Conservation (phyloP, 2,888 invertebrate species). For the Pycnomerus fuliginosus region DNA sequence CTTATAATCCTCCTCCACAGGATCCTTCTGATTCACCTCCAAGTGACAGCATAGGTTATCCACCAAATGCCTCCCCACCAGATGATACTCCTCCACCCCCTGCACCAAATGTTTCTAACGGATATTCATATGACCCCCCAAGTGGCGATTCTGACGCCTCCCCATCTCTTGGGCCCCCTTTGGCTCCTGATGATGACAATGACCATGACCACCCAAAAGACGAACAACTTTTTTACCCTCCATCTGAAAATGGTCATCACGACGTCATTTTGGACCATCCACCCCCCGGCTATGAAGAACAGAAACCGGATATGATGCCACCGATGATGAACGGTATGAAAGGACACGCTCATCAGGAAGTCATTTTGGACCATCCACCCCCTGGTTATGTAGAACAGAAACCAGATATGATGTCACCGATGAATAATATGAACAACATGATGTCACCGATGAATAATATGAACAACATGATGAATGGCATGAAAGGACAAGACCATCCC, state of each 20-base stretch:
- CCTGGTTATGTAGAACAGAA: conserved; percentile 36
- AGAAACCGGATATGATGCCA: conserved; percentile 21
- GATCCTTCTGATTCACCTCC: conserved; percentile 5
- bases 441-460: conserved; percentile 36
- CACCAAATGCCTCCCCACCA: conserved; percentile 31
- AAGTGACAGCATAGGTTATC: conserved; percentile 16
- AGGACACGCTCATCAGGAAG: no score
- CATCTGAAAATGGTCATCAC: conserved; percentile 13
- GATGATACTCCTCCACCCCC: conserved; percentile 26
- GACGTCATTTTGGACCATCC: conserved; percentile 30
- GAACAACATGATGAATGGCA: conserved; percentile 26
- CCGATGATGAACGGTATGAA: no score
- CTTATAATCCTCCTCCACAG: conserved; percentile 37
- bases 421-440: no score
- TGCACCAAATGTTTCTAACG: not conserved
- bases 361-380: conserved; percentile 31
- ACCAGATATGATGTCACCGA: conserved; percentile 3
- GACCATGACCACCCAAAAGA: conserved; percentile 22
- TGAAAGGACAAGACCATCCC: no score
- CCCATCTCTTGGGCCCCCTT: conserved; percentile 36
- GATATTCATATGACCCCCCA: not conserved
- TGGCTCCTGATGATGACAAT: conserved; percentile 24
- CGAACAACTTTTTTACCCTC: conserved; percentile 34
- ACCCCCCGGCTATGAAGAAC: conserved; percentile 35
- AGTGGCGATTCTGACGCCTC: conserved; percentile 7